Percentiles rank a stretch among this genome's conserved stretches.
phyloP scores from a whole-genome alignment of 1,140 invertebrate species.

The Glomeris maerens region DNA sequence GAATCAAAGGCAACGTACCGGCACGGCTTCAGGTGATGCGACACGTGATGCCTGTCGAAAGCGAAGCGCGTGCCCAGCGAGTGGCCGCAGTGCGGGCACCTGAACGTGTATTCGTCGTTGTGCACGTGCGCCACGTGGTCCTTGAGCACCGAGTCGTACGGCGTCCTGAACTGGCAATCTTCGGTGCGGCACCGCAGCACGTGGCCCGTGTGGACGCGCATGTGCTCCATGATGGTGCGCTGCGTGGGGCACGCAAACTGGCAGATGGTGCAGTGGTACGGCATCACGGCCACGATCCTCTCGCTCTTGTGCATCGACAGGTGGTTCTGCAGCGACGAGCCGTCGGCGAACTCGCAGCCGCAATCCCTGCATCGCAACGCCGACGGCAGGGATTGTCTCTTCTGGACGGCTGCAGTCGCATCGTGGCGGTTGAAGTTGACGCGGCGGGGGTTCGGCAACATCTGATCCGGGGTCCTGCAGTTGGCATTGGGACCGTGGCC shows the following conservation, averaged over 20 bases:
- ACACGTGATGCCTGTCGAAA: conserved; percentile 24
- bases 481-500: conserved; percentile 9
- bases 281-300: conserved; percentile 16
- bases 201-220: conserved; percentile 31
- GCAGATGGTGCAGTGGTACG: conserved; percentile 33
- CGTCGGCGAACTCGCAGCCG: conserved; percentile 38
- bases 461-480: conserved; percentile 2
- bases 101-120: conserved; percentile 22
- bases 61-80: conserved; percentile 17
- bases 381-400: conserved; percentile 38
- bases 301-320: conserved; percentile 28
- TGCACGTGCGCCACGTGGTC: conserved; percentile 24
- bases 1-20: conserved; percentile 23
- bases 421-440: background rate
- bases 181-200: conserved; percentile 27
- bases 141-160: conserved; percentile 24
- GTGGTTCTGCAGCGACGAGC: conserved; percentile 34
- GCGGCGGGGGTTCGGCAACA: background rate
- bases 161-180: conserved; percentile 24
- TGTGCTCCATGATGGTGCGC: conserved; percentile 35
- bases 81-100: conserved; percentile 30
- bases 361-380: conserved; percentile 35
- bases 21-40: conserved; percentile 25
- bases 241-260: conserved; percentile 29
- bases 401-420: conserved; percentile 28